These are phyloP conservation scores for Homarus americanus DNA, from an alignment of 1,140 invertebrate genomes.

Conservation along the genomic window DNA sequence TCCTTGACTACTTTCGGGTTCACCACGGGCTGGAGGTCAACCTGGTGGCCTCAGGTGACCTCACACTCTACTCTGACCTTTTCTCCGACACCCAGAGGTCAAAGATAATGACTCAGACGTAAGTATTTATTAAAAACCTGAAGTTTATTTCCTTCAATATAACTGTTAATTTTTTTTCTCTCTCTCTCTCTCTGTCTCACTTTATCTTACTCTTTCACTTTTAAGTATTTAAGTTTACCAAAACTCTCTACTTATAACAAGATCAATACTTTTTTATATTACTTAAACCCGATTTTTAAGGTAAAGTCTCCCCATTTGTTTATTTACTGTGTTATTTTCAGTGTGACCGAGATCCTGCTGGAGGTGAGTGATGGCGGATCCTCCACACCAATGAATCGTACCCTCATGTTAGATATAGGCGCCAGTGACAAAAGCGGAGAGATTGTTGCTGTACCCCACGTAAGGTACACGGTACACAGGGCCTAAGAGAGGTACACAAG, in stretches of 20 bases:
- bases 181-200: neutral
- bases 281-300: no score
- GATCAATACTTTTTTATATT: no score
- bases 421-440: slow-evolving; percentile 92
- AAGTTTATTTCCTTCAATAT: no score
- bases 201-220: neutral
- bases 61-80: slow-evolving; percentile 99
- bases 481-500: no score
- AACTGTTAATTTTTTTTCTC: neutral
- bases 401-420: slow-evolving; percentile 94
- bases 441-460: slow-evolving; percentile 98
- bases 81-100: slow-evolving; percentile 92
- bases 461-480: slow-evolving; percentile 84
- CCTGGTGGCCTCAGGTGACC: slow-evolving; percentile 98
- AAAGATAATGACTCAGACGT: slow-evolving; percentile 88
- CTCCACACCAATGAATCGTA: slow-evolving; percentile 92
- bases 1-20: slow-evolving; percentile 95
- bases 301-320: no score
- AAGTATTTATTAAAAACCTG: no score
- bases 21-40: slow-evolving; percentile 95
- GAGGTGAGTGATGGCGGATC: slow-evolving; percentile 93
- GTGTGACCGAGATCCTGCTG: slow-evolving; percentile 91
- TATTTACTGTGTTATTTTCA: slow-evolving; percentile 32
- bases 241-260: no score
- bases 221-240: no score